Evolutionary conservation across 2,888 invertebrate genomes (phyloP), one percentile per base, ranked within the genome.

Genomic region (Spilarctia lutea): DNA sequence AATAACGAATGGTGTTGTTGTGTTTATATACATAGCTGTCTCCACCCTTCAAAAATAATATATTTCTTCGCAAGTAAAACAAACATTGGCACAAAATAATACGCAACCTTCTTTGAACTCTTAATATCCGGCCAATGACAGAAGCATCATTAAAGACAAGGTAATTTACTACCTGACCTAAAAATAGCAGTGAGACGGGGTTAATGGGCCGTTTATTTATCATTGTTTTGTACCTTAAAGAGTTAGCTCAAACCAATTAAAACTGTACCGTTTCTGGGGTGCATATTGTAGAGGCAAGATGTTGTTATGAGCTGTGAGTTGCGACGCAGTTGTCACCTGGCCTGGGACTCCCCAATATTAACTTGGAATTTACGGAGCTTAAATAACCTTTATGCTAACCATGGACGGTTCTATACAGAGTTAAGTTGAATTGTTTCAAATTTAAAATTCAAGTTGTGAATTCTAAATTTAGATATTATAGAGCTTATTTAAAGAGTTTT

Each of bases 51-150:
- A 13, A 63, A 18, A 30, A 63, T 30, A 63, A 30, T 56, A 11
- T 63, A 30, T 63, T 18, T 24, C 18, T 35, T 52, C 27, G 71
- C 39, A 67, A 75, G 69, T 56, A 75, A 75, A 66, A 20, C 13
- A 73, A 74, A 71, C 66, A 75, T n/a, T 66, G 78, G 76, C 74
- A 83, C 81, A 80, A 78, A 83, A 84, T 86, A 85, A 85, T 84
- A 75, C 76, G 80, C 78, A 83, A 20, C 84, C 87, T 86, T 82
- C 84, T 86, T 84, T 84, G 79, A 84, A 81, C 79, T 81, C 80
- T 89, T 89, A 88, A 89, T 90, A 87, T 90, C 89, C 88, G 85
- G 75, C 78, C 83, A 78, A 74, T 82, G 84, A 85, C 85, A 83
- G 82, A 81, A 73, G 81, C 83, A 81, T 86, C 83, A 86, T 87